Evolutionary conservation across 2,888 invertebrate species (phyloP).

Genomic region (Caenorhabditis afra): DNA sequence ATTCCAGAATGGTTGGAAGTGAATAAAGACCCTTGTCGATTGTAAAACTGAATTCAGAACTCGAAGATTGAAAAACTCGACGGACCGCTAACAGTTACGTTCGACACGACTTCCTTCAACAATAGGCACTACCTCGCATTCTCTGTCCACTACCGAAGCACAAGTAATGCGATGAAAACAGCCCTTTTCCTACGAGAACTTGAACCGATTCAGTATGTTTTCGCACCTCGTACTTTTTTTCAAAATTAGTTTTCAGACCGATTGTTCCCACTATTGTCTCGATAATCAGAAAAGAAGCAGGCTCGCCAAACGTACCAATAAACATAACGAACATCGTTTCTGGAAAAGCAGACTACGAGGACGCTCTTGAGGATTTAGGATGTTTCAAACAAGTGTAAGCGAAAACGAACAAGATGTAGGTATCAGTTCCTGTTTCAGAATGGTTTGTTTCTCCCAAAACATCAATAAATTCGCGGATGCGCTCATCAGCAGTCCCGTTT

Average conservation of each 20-base stretch:
- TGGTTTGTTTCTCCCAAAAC: conserved; percentile 29
- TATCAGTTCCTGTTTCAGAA: conserved; percentile 29
- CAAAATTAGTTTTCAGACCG: neutral
- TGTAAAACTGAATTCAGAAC: conserved; percentile 5
- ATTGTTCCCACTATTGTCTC: conserved; percentile 5
- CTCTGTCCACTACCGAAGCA: conserved; percentile 9
- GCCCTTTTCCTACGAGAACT: conserved; percentile 21
- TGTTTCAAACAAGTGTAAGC: conserved; percentile 37
- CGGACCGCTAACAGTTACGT: conserved; percentile 29
- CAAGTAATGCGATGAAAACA: neutral
- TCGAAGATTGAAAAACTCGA: neutral
- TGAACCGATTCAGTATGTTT: conserved; percentile 15
- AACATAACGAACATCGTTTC: conserved; percentile 24
- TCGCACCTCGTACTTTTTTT: neutral
- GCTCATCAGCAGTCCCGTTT: conserved; percentile 18
- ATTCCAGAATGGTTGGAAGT: neutral
- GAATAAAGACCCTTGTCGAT: too few species aligned
- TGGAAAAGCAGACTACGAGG: conserved; percentile 28
- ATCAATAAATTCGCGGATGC: conserved; percentile 27
- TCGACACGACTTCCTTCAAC: conserved; percentile 31
- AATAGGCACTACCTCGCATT: conserved; percentile 29
- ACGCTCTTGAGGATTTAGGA: conserved; percentile 15
- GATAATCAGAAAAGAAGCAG: conserved; percentile 1
- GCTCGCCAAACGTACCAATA: neutral
- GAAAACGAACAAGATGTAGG: too few species aligned